Evolutionary conservation across 1,140 invertebrate species (phyloP).

Genomic region (Tribolium castaneum): DNA sequence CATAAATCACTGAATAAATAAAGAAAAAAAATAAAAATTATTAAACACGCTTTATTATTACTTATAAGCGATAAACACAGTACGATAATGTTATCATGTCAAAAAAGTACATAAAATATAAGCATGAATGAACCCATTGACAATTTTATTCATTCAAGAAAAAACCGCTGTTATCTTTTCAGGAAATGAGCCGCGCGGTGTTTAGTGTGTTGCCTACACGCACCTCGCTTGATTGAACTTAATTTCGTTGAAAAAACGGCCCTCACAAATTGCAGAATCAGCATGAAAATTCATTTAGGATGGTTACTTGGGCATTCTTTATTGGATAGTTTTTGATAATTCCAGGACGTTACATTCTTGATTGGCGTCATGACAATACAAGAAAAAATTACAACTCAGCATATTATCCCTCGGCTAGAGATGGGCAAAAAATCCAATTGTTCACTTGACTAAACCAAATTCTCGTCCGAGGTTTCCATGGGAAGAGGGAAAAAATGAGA

Average conservation of each 20-base stretch:
- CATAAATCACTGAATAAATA: not conserved
- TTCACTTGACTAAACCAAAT: not conserved
- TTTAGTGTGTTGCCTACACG: not conserved
- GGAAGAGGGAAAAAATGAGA: not conserved
- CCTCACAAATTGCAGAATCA: not conserved
- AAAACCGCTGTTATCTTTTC: too few relatives aligned
- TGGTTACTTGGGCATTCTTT: not conserved
- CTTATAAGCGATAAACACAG: too few relatives aligned
- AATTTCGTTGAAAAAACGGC: not conserved
- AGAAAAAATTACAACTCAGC: not conserved
- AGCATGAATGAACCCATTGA: not conserved
- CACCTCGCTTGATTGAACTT: not conserved
- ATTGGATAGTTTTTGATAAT: not conserved
- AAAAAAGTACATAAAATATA: not conserved
- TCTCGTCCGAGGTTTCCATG: not conserved
- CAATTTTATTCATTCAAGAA: too few relatives aligned
- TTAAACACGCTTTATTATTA: too few relatives aligned
- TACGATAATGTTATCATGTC: too few relatives aligned
- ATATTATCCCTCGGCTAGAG: not conserved
- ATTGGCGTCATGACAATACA: not conserved
- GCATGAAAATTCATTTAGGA: not conserved
- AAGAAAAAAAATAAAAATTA: too few relatives aligned
- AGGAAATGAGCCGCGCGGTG: too few relatives aligned
- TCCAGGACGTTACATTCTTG: not conserved
- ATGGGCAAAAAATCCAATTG: not conserved